Evolutionary conservation across 2,113 vertebrate genomes (phyloP).

Genomic region (Macaca mulatta): DNA sequence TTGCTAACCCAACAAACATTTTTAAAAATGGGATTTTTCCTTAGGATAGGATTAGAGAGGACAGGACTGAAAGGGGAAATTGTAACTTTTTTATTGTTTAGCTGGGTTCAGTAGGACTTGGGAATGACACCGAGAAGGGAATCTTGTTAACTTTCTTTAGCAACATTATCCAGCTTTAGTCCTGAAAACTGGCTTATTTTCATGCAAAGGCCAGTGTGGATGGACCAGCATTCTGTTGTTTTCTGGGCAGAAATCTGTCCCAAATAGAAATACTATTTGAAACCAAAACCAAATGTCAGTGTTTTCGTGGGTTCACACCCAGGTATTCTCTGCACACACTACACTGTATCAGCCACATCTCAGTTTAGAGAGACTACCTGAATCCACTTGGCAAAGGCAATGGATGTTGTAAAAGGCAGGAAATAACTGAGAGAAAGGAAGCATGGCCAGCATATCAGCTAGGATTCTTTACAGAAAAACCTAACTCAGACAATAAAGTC

Average conservation of each 20-base stretch:
- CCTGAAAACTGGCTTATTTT: background rate
- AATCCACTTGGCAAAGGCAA: accelerated
- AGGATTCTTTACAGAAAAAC: background rate
- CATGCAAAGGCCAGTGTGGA: background rate
- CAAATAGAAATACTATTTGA: background rate
- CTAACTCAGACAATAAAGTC: background rate
- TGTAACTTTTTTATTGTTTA: background rate
- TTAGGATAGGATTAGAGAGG: background rate
- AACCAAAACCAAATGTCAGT: background rate
- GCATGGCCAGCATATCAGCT: background rate
- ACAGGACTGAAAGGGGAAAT: background rate
- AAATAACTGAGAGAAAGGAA: background rate
- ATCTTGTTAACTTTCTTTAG: background rate
- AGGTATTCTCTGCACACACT: accelerated
- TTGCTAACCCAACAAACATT: background rate
- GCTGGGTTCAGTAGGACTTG: background rate
- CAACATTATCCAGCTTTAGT: background rate
- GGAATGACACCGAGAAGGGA: background rate
- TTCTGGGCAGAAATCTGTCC: background rate
- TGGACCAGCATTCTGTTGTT: background rate
- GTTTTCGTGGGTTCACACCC: background rate
- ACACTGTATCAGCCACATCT: background rate
- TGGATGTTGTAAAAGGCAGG: background rate
- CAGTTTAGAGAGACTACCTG: accelerated
- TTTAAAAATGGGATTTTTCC: background rate